phyloP scores from a whole-genome alignment of 2,888 invertebrate genomes.

The Dendrolimus pini region DNA sequence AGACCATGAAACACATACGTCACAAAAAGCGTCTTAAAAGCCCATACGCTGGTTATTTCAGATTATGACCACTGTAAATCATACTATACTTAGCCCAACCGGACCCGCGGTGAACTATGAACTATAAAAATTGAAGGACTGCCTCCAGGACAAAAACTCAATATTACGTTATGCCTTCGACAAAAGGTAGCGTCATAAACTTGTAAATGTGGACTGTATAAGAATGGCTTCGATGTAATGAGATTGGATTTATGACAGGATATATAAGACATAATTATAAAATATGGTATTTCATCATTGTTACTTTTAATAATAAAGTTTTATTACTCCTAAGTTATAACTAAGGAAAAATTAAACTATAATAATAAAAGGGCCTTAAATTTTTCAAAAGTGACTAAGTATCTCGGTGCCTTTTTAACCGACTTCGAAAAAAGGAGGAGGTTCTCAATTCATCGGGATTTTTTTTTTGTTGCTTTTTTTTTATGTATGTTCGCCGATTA shows the following conservation, averaged over 20 bases:
- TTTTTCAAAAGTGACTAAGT: too few relatives aligned
- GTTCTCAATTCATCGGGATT: too few relatives aligned
- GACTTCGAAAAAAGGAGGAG: too few relatives aligned
- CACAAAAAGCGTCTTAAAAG: slow-evolving; percentile 30
- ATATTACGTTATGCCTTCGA: neutral
- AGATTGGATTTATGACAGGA: neutral
- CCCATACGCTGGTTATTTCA: slow-evolving; percentile 62
- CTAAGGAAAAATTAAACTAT: too few relatives aligned
- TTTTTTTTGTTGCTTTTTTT: too few relatives aligned
- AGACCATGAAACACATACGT: neutral
- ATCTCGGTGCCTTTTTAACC: too few relatives aligned
- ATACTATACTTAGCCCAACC: slow-evolving; percentile 53
- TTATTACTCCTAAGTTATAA: too few relatives aligned
- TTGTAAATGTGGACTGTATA: neutral
- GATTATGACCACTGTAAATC: slow-evolving; percentile 66
- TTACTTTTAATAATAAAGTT: too few relatives aligned
- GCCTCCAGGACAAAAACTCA: slow-evolving; percentile 19
- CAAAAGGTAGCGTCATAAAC: neutral
- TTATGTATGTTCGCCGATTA: too few relatives aligned
- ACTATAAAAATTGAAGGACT: slow-evolving; percentile 71
- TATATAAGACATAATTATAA: too few relatives aligned
- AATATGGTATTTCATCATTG: too few relatives aligned
- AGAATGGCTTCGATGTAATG: neutral
- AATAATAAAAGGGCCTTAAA: too few relatives aligned
- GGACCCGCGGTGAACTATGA: slow-evolving; percentile 58